Evolutionary conservation across 1,140 invertebrate genomes (phyloP).

Genomic region (Aporrectodea caliginosa): DNA sequence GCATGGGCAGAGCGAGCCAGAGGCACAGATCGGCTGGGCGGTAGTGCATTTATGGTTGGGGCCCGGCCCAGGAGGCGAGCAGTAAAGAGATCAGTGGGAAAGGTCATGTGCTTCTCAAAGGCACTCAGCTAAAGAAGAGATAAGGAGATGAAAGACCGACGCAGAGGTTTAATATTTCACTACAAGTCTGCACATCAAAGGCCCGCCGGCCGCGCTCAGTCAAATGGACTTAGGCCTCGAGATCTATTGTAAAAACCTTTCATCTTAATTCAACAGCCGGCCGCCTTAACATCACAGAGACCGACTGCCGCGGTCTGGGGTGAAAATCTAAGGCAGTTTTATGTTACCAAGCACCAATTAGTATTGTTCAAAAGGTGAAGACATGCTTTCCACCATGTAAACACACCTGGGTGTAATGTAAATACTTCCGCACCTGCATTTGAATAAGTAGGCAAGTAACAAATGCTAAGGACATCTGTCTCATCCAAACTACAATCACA

Average conservation of each 20-base stretch:
- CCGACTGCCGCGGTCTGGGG: not conserved
- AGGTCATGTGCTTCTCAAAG: not conserved
- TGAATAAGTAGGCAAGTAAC: not conserved
- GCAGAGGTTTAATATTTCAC: not conserved
- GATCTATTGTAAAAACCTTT: not conserved
- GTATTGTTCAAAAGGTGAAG: not conserved
- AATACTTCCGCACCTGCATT: not conserved
- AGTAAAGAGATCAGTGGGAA: not conserved
- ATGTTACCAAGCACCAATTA: not conserved
- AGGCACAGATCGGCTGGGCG: too few species aligned
- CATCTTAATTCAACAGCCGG: not conserved
- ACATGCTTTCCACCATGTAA: not conserved
- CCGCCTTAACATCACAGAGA: not conserved
- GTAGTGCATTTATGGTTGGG: too few species aligned
- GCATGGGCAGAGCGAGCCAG: too few species aligned
- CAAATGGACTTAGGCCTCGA: not conserved
- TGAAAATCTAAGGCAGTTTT: not conserved
- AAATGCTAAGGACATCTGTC: not conserved
- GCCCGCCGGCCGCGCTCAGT: not conserved
- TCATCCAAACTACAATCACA: too few species aligned
- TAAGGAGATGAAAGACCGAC: constrained; percentile 2
- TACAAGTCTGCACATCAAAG: not conserved
- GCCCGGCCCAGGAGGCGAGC: too few species aligned
- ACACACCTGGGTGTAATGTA: too few species aligned
- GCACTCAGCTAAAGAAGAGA: not conserved